A percentile compares a stretch with the other conserved stretches of the same genome.
Conservation (phyloP, 2,797 vertebrate genomes). For the Sus cebifrons region DNA sequence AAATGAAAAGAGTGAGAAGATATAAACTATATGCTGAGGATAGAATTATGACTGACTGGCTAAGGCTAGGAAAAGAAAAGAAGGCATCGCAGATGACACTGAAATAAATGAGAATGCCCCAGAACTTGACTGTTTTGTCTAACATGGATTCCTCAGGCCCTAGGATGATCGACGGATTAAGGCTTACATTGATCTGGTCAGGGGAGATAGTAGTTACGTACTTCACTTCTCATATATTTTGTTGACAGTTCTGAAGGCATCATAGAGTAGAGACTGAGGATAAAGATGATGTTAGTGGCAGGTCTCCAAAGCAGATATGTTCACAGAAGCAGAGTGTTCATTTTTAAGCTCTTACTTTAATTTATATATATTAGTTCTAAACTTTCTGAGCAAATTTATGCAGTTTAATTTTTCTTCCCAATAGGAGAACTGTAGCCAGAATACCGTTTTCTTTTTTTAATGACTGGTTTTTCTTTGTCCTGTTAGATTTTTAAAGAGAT, state of each 20-base stretch:
- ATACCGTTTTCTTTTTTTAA: conserved; percentile 63
- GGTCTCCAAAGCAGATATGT: background rate
- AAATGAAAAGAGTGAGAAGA: background rate
- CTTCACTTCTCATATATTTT: background rate
- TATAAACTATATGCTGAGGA: background rate
- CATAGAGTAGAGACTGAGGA: background rate
- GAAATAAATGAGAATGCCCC: background rate
- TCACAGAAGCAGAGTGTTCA: background rate
- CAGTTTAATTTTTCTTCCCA: conserved; percentile 31
- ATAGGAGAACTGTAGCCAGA: conserved; percentile 44
- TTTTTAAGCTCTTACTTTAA: conserved; percentile 1
- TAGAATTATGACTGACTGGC: background rate
- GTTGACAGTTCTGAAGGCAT: background rate
- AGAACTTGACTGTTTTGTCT: background rate
- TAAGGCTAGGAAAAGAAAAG: background rate
- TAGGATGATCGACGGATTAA: background rate
- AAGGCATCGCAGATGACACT: background rate
- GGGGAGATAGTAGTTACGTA: background rate
- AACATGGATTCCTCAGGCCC: background rate
- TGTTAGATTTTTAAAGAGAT: conserved; percentile 78
- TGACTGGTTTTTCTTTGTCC: conserved; percentile 65
- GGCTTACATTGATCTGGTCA: background rate
- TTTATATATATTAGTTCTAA: background rate
- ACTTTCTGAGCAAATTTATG: conserved; percentile 39
- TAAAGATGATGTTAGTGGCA: background rate